These are phyloP conservation scores for Hydrochoerus hydrochaeris DNA, from an alignment of 2,113 vertebrate genomes.

Conservation along the genomic window DNA sequence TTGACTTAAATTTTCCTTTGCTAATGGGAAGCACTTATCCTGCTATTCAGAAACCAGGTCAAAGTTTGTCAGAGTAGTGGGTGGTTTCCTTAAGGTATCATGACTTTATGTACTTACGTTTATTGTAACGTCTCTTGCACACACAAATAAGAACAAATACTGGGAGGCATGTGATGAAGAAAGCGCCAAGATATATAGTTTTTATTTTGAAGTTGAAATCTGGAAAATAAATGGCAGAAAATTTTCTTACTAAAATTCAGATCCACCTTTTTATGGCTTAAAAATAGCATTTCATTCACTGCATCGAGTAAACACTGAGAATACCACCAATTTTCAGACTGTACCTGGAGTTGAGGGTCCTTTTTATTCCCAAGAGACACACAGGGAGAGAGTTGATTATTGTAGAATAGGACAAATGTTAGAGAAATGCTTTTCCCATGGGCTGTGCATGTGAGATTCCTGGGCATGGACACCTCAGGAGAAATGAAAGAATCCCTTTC, in stretches of 20 bases:
- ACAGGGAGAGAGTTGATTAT: background rate
- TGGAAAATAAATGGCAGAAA: slow-evolving; percentile 15
- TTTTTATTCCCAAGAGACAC: background rate
- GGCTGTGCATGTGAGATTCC: too few species aligned
- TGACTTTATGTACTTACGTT: background rate
- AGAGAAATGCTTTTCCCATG: background rate
- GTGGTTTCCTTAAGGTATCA: background rate
- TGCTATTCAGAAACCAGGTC: background rate
- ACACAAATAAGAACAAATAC: background rate
- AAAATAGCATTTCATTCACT: background rate
- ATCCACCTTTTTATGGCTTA: background rate
- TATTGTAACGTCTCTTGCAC: accelerated
- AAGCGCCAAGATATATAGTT: too few species aligned
- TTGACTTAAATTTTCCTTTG: background rate
- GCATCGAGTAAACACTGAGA: background rate
- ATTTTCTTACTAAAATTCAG: background rate
- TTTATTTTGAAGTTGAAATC: background rate
- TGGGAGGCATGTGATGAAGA: too few species aligned
- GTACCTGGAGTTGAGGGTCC: background rate
- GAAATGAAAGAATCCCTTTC: too few species aligned
- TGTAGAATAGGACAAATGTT: background rate
- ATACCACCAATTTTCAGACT: background rate
- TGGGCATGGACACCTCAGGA: too few species aligned
- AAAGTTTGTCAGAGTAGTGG: background rate
- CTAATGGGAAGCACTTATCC: background rate